These are phyloP conservation scores for Bombycilla garrulus DNA, from an alignment of 2,113 vertebrate genomes.

Conservation along the genomic window DNA sequence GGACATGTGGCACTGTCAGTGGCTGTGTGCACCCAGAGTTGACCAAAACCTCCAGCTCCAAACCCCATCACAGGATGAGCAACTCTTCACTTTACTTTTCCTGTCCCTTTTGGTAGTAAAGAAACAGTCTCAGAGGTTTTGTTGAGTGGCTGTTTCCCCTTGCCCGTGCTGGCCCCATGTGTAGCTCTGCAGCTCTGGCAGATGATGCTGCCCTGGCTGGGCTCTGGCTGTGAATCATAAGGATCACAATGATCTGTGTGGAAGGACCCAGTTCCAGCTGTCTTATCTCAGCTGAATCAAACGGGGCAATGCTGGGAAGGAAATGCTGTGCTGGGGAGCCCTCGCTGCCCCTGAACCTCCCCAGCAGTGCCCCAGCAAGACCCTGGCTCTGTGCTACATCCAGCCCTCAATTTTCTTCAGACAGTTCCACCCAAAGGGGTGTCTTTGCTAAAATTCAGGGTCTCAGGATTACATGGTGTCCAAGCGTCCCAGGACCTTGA, in stretches of 20 bases:
- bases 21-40: neutral
- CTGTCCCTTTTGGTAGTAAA: neutral
- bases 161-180: accelerated
- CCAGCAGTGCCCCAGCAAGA: neutral
- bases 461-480: accelerated
- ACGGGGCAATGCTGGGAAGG: neutral
- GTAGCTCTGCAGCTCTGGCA: neutral
- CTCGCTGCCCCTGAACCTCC: too few species aligned
- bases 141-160: neutral
- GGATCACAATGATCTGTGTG: neutral
- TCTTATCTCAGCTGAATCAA: neutral
- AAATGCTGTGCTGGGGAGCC: neutral
- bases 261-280: neutral
- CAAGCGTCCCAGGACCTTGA: accelerated
- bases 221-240: neutral
- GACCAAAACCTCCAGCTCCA: neutral
- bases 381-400: accelerated
- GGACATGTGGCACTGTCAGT: accelerated
- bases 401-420: neutral
- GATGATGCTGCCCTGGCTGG: neutral
- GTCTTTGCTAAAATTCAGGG: accelerated
- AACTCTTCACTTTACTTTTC: neutral
- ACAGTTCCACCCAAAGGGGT: neutral
- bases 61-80: neutral
- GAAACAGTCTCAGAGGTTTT: neutral